phyloP scores from a whole-genome alignment of 2,888 invertebrate genomes.

The Priocnemis perturbator region DNA sequence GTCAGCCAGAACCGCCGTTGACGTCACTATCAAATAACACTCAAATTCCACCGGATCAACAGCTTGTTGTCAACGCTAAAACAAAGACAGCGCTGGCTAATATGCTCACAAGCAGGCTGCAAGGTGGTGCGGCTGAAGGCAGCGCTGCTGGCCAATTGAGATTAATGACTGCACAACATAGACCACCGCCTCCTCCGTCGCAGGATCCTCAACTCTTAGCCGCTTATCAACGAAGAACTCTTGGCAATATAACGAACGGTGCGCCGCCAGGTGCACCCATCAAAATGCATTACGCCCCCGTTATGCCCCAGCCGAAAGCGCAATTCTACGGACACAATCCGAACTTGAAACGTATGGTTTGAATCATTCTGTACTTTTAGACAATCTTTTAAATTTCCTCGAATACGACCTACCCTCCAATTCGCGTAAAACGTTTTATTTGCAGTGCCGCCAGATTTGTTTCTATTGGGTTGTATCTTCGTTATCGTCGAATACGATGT shows the following conservation, averaged over 20 bases:
- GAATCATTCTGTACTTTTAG: constrained; percentile 12
- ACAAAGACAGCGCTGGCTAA: constrained; percentile 97
- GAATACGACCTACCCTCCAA: background rate
- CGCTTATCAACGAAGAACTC: constrained; percentile 74
- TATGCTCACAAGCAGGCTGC: constrained; percentile 90
- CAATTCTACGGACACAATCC: constrained; percentile 97
- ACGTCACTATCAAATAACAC: constrained; percentile 66
- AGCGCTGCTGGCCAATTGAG: constrained; percentile 78
- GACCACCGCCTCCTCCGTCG: constrained; percentile 77
- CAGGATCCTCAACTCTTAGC: constrained; percentile 73
- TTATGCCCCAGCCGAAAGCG: constrained; percentile 78
- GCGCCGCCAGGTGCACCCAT: constrained; percentile 69
- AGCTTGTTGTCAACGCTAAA: constrained; percentile 87
- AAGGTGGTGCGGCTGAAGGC: constrained; percentile 77
- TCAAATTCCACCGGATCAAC: constrained; percentile 75
- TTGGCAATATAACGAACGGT: constrained; percentile 78
- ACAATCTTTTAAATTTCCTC: background rate
- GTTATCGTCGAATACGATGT: constrained; percentile 90
- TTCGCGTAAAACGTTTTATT: constrained; percentile 15
- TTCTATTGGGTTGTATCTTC: constrained; percentile 95
- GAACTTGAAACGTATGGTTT: constrained; percentile 82
- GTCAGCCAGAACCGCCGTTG: constrained; percentile 75
- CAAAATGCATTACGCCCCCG: constrained; percentile 71
- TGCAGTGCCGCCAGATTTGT: constrained; percentile 88
- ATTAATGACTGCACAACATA: constrained; percentile 90